Conservation (phyloP, 2,797 vertebrate genomes). For the Tarsius wallacei region DNA sequence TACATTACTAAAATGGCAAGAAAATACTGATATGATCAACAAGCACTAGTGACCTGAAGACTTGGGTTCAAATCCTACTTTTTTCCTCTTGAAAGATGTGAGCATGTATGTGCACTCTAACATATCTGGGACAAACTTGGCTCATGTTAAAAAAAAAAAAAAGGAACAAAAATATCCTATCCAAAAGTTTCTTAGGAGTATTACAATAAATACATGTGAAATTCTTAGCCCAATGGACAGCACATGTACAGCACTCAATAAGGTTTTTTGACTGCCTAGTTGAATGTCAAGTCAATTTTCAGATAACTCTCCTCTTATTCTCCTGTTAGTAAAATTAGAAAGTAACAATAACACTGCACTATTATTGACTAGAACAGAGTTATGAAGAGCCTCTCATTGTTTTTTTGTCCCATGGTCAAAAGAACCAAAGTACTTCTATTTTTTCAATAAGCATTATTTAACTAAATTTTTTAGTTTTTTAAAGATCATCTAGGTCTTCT, state of each 20-base stretch:
- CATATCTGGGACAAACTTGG: rapidly evolving
- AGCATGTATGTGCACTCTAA: rapidly evolving
- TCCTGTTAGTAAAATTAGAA: not conserved
- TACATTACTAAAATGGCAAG: not conserved
- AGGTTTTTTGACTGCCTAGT: not conserved
- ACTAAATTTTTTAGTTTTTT: not conserved
- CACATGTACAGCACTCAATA: rapidly evolving
- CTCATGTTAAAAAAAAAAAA: not conserved
- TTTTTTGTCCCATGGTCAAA: not conserved
- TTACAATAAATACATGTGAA: not conserved
- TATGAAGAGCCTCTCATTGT: not conserved
- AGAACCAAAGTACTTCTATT: not conserved
- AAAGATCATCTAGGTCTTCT: not conserved
- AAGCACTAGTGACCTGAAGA: not conserved
- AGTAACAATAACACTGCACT: not conserved
- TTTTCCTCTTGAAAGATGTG: not conserved
- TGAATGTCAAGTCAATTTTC: not conserved
- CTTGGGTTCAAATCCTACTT: not conserved
- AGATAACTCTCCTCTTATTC: not conserved
- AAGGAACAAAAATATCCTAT: not conserved
- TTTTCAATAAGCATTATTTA: not conserved
- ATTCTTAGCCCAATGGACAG: not conserved
- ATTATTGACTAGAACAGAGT: rapidly evolving
- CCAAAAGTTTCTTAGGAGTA: not conserved
- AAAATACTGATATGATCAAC: not conserved